Percentiles rank a stretch among this genome's conserved stretches.
Conservation (phyloP, 2,113 vertebrate species). For the Gracilinanus agilis region DNA sequence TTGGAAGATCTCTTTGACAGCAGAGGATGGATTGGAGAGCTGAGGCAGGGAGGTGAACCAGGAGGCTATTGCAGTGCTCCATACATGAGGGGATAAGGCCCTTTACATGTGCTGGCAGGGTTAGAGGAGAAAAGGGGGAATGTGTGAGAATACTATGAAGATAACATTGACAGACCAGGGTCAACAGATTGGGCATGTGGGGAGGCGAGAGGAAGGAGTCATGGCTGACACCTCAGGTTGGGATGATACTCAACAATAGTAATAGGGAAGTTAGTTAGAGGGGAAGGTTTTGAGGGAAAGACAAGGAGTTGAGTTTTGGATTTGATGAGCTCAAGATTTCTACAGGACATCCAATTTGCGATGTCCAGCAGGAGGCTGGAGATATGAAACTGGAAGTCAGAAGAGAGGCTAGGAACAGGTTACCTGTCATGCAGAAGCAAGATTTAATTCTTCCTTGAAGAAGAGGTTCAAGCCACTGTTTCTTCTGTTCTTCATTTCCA, state of each 20-base stretch:
- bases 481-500: conserved; percentile 93
- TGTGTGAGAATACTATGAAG: neutral
- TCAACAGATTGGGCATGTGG: neutral
- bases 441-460: conserved; percentile 92
- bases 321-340: neutral
- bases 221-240: neutral
- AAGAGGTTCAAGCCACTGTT: conserved; percentile 93
- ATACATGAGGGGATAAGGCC: neutral
- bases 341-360: neutral
- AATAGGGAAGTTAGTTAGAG: neutral
- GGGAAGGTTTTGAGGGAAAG: neutral
- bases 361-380: neutral
- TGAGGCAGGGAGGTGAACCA: no score
- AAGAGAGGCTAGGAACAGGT: neutral
- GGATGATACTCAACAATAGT: neutral
- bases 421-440: conserved; percentile 98
- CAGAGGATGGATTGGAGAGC: neutral
- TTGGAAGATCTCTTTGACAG: neutral
- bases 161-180: neutral
- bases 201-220: neutral
- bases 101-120: neutral
- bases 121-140: neutral
- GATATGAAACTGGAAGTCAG: neutral
- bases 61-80: neutral
- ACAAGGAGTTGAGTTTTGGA: neutral